These are phyloP conservation scores for Drosophila parabipectinata DNA, from an alignment of 1,140 invertebrate genomes.

Conservation along the genomic window DNA sequence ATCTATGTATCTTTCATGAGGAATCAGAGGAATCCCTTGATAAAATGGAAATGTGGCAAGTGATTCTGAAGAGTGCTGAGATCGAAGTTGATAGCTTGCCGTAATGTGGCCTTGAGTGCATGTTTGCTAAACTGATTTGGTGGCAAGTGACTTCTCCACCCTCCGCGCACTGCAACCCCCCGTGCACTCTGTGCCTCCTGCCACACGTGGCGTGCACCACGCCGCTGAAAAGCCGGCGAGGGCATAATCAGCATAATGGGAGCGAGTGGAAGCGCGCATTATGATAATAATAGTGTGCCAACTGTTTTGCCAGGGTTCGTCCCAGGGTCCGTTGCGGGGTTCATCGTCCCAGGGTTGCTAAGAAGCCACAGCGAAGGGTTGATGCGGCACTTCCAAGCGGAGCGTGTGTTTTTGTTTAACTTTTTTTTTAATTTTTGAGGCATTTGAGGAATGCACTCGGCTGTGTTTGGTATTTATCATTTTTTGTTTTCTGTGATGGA, in stretches of 20 bases:
- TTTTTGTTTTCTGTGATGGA: slow-evolving; percentile 35
- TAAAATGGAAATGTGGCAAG: neutral
- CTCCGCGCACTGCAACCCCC: slow-evolving; percentile 15
- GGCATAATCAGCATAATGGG: slow-evolving; percentile 60
- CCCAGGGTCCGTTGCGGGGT: slow-evolving; percentile 32
- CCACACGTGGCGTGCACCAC: slow-evolving; percentile 47
- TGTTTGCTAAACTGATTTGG: slow-evolving; percentile 15
- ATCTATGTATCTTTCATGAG: no score
- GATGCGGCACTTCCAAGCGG: slow-evolving; percentile 20
- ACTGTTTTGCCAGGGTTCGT: slow-evolving; percentile 57
- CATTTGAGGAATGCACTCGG: slow-evolving; percentile 63
- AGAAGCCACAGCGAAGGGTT: slow-evolving; percentile 30
- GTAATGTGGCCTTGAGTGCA: neutral
- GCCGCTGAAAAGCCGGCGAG: slow-evolving; percentile 15
- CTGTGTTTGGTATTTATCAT: slow-evolving; percentile 60
- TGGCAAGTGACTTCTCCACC: slow-evolving; percentile 7
- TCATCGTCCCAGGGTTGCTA: slow-evolving; percentile 44
- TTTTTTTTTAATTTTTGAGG: slow-evolving; percentile 59
- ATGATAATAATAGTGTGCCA: slow-evolving; percentile 77
- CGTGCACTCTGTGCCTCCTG: slow-evolving; percentile 2
- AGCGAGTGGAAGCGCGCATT: slow-evolving; percentile 54
- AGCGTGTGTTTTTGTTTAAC: slow-evolving; percentile 51
- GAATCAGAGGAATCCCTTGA: neutral
- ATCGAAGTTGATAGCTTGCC: neutral
- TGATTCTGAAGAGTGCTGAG: neutral